phyloP scores from a whole-genome alignment of 2,113 vertebrate genomes.

The Podocnemis expansa region DNA sequence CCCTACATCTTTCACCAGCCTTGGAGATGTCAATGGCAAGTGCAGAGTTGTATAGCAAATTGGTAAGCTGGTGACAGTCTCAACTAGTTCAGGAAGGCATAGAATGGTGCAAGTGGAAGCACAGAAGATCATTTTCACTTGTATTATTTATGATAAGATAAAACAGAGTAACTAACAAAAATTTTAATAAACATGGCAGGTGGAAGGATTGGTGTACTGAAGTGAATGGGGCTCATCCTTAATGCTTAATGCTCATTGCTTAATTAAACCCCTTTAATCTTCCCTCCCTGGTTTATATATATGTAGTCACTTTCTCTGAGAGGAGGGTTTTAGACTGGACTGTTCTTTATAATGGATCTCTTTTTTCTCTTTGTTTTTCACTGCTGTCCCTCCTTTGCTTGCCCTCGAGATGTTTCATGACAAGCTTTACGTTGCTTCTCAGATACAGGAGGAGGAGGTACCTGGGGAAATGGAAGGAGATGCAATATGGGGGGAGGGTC shows the following conservation, averaged over 20 bases:
- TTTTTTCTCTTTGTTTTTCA: constrained; percentile 51
- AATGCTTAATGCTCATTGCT: no score
- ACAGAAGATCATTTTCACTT: neutral
- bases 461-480: constrained; percentile 8
- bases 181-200: neutral
- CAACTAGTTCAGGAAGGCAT: neutral
- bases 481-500: constrained; percentile 49
- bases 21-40: neutral
- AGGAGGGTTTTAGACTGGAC: neutral
- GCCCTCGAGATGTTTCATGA: constrained; percentile 77
- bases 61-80: neutral
- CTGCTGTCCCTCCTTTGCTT: constrained; percentile 45
- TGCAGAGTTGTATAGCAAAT: neutral
- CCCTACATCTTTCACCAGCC: neutral
- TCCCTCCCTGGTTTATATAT: neutral
- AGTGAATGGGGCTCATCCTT: constrained; percentile 6
- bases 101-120: neutral
- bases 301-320: neutral
- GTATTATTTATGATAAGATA: neutral
- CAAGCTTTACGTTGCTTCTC: constrained; percentile 84
- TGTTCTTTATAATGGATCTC: constrained; percentile 51
- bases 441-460: constrained; percentile 83
- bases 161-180: neutral
- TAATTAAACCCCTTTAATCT: constrained; percentile 33
- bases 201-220: neutral